A percentile compares a stretch with the other conserved stretches of the same genome.
Conservation (phyloP, 2,888 invertebrate genomes). For the Sphaerophoria rueppellii region DNA sequence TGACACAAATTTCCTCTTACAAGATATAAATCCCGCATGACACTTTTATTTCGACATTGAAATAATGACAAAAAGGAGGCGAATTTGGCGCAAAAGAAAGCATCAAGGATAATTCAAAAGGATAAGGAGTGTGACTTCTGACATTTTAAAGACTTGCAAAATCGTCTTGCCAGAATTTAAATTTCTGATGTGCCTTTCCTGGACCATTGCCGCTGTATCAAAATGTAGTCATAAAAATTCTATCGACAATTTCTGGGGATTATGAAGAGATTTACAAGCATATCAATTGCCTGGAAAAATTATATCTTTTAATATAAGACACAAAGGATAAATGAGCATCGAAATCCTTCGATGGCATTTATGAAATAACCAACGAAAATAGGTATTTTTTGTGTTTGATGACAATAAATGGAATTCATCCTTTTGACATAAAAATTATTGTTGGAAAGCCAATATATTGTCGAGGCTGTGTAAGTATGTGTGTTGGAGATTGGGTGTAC, state of each 20-base stretch:
- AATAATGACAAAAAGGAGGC: conserved; percentile 13
- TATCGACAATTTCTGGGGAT: background rate
- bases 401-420: conserved; percentile 21
- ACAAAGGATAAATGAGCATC: conserved; percentile 15
- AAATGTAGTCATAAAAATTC: background rate
- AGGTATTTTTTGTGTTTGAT: conserved; percentile 3
- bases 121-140: background rate
- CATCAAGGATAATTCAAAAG: background rate
- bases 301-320: conserved; percentile 21
- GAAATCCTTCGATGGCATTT: background rate
- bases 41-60: conserved; percentile 52
- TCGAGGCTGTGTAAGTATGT: background rate
- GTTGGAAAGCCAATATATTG: background rate
- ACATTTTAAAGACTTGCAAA: background rate
- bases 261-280: conserved; percentile 2
- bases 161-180: background rate
- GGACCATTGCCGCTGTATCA: no score
- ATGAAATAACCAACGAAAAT: background rate
- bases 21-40: conserved; percentile 47
- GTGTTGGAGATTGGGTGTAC: background rate
- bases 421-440: conserved; percentile 7
- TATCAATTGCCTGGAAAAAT: conserved; percentile 12
- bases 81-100: background rate
- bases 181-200: background rate
- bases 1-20: conserved; percentile 29